Conservation (phyloP, 1,140 invertebrate species). For the Cylas formicarius region DNA sequence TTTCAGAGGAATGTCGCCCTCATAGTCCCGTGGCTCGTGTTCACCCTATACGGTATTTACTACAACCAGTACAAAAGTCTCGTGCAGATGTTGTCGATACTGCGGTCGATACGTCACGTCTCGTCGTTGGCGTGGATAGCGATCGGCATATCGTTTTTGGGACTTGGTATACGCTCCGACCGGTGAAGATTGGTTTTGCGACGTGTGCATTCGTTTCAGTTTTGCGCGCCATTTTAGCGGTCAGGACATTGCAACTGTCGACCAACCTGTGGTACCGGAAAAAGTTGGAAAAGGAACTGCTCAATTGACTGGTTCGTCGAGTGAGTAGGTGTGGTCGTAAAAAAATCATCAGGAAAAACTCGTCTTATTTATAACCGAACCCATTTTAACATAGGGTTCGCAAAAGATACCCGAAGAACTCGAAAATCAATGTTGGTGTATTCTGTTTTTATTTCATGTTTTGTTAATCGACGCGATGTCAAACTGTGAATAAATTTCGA, state of each 20-base stretch:
- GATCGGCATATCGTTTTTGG: conserved; percentile 17
- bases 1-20: conserved; percentile 24
- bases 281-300: conserved; percentile 28
- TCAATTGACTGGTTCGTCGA: too few species aligned
- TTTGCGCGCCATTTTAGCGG: conserved; percentile 19
- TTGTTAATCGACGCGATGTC: too few species aligned
- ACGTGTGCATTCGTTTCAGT: conserved; percentile 22
- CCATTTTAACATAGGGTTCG: too few species aligned
- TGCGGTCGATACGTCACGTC: conserved; percentile 17
- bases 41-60: conserved; percentile 22
- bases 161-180: too few species aligned
- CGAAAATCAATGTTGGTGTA: too few species aligned
- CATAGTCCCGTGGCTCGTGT: conserved; percentile 23
- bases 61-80: conserved; percentile 27
- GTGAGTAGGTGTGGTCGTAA: too few species aligned
- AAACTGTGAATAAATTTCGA: too few species aligned
- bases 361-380: too few species aligned
- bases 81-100: conserved; percentile 16
- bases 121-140: conserved; percentile 23
- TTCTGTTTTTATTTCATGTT: too few species aligned
- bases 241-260: conserved; percentile 26
- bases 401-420: too few species aligned
- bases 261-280: conserved; percentile 28
- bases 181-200: too few species aligned
- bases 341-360: too few species aligned